These are phyloP conservation scores for Gavialis gangeticus DNA, from an alignment of 2,113 vertebrate genomes.

Conservation along the genomic window DNA sequence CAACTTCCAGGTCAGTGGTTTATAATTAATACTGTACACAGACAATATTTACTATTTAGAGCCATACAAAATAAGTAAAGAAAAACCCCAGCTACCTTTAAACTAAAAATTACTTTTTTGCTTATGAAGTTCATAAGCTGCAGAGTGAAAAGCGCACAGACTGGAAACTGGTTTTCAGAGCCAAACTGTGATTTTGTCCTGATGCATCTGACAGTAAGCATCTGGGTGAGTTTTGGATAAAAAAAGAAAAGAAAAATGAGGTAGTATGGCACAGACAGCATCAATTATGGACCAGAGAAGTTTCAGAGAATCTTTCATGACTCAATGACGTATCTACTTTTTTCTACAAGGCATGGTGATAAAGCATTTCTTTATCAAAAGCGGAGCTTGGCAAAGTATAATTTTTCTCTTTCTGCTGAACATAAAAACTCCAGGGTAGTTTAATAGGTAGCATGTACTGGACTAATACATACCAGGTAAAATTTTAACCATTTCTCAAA, in stretches of 20 bases:
- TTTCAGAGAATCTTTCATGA: not conserved
- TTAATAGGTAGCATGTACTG: not conserved
- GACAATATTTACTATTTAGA: conserved; percentile 8
- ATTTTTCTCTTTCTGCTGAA: not conserved
- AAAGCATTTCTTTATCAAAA: not conserved
- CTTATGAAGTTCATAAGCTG: conserved; percentile 21
- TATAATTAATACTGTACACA: conserved; percentile 37
- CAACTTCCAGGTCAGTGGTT: conserved; percentile 20
- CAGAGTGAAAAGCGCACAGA: conserved; percentile 34
- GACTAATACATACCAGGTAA: not conserved
- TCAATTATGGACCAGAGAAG: not conserved
- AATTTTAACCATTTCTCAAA: not conserved
- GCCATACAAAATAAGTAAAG: conserved; percentile 20
- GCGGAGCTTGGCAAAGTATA: not conserved
- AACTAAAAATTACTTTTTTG: conserved; percentile 29
- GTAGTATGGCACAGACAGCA: conserved; percentile 18
- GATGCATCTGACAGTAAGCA: conserved; percentile 8
- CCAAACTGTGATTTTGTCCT: conserved; percentile 50
- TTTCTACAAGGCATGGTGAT: not conserved
- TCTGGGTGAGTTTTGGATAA: conserved; percentile 50
- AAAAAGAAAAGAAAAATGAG: not conserved
- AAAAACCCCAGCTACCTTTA: not conserved
- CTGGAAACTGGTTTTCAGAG: conserved; percentile 7
- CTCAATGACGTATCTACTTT: not conserved
- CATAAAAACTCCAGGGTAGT: not conserved